Percentiles rank a stretch among this genome's conserved stretches.
Evolutionary conservation across 2,113 vertebrate species (phyloP).

Genomic region (Pungitius pungitius): DNA sequence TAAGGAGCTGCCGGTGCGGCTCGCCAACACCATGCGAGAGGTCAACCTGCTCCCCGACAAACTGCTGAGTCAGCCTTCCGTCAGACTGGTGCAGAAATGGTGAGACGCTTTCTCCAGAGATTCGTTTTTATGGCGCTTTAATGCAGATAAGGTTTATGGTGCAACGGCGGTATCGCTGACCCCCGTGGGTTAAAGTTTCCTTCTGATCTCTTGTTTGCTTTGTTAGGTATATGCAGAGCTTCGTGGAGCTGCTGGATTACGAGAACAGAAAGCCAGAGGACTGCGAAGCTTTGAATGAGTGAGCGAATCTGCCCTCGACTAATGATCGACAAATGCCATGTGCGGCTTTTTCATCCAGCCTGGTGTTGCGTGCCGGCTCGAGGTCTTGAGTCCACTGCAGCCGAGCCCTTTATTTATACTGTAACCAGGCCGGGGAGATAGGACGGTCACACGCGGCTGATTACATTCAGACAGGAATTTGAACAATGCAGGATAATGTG

Average conservation of each 20-base stretch:
- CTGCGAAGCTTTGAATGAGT: constrained; percentile 88
- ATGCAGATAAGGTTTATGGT: constrained; percentile 1
- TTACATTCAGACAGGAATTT: constrained; percentile 17
- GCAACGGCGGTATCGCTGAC: not conserved
- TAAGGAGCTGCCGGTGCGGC: constrained; percentile 92
- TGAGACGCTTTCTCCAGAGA: constrained; percentile 57
- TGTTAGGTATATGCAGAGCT: constrained; percentile 96
- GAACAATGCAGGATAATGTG: constrained; percentile 9
- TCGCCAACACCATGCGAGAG: constrained; percentile 96
- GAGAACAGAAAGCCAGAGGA: constrained; percentile 92
- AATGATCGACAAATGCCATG: constrained; percentile 16
- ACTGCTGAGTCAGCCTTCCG: constrained; percentile 89
- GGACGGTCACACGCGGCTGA: constrained; percentile 20
- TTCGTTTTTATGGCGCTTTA: too few relatives aligned
- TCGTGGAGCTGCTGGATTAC: constrained; percentile 91
- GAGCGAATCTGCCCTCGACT: constrained; percentile 66
- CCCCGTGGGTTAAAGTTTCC: constrained; percentile 3
- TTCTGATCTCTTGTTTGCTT: constrained; percentile 29
- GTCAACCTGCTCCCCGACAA: constrained; percentile 93
- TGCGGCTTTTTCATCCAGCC: not conserved
- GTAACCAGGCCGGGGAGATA: constrained; percentile 27
- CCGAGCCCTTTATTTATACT: constrained; percentile 48
- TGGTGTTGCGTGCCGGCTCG: constrained; percentile 11
- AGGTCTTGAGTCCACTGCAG: not conserved
- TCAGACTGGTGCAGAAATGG: constrained; percentile 92